These are phyloP conservation scores for Caretta caretta DNA, from an alignment of 2,113 vertebrate species.

Conservation along the genomic window DNA sequence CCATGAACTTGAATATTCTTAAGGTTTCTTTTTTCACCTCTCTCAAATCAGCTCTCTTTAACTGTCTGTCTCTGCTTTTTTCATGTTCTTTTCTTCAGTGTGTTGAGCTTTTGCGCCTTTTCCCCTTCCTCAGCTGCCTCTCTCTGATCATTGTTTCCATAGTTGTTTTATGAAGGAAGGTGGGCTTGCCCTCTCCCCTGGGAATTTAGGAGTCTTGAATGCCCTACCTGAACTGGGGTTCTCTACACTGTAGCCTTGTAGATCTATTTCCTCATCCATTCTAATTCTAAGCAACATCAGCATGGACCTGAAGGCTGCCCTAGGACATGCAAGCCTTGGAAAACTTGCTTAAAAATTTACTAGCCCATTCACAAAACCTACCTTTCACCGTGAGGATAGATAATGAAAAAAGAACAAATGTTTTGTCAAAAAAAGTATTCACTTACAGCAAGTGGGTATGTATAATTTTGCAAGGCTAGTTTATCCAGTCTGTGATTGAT, in stretches of 20 bases:
- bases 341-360: not conserved
- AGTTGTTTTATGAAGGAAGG: not conserved
- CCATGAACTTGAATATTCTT: not conserved
- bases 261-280: not conserved
- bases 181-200: not conserved
- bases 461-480: not conserved
- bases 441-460: not conserved
- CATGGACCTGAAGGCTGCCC: not conserved
- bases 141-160: not conserved
- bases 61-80: not conserved
- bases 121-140: not conserved
- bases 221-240: not conserved
- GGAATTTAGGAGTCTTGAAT: not conserved
- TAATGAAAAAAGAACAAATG: not conserved
- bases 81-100: not conserved
- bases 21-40: not conserved
- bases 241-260: not conserved
- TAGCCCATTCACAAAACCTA: not conserved
- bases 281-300: not conserved
- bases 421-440: not conserved
- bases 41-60: not conserved
- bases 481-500: not conserved
- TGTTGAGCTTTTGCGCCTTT: not conserved
- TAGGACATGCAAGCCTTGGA: not conserved
- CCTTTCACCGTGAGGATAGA: not conserved